Percentiles rank a stretch among this genome's conserved stretches.
These are phyloP conservation scores for Epicampocera succincta DNA, from an alignment of 2,888 invertebrate genomes.

Conservation along the genomic window DNA sequence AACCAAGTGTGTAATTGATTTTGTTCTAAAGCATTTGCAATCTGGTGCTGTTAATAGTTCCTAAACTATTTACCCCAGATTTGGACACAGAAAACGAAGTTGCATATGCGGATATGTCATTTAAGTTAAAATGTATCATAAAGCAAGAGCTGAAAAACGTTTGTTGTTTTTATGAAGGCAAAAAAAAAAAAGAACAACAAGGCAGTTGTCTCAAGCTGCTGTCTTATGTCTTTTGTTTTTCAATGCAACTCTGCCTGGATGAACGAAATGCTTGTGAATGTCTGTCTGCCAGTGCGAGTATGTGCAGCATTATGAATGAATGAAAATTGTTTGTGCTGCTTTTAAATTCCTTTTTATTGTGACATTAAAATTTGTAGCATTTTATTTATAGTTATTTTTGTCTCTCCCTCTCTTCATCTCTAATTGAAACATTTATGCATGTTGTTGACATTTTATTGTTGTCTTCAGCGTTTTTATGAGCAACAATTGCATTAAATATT, in stretches of 20 bases:
- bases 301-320: conserved; percentile 22
- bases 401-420: conserved; percentile 16
- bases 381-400: conserved; percentile 39
- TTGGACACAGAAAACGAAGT: conserved; percentile 8
- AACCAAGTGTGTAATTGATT: conserved; percentile 7
- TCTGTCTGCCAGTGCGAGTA: background rate
- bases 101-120: conserved; percentile 66
- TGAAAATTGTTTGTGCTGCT: conserved; percentile 20
- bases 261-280: background rate
- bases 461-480: conserved; percentile 31
- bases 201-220: conserved; percentile 33
- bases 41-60: conserved; percentile 47
- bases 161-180: conserved; percentile 21
- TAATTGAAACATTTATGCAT: conserved; percentile 30
- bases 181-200: conserved; percentile 13
- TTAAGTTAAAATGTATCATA: conserved; percentile 57
- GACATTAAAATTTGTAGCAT: conserved; percentile 66
- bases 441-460: conserved; percentile 46
- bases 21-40: conserved; percentile 11
- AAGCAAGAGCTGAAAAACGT: conserved; percentile 19
- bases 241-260: background rate
- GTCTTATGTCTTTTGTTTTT: conserved; percentile 66
- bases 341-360: conserved; percentile 17
- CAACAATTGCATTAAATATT: conserved; percentile 23
- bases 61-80: conserved; percentile 37